Percentiles rank a stretch among this genome's conserved stretches.
Conservation (phyloP, 2,113 vertebrate genomes). For the Labeo rohita region DNA sequence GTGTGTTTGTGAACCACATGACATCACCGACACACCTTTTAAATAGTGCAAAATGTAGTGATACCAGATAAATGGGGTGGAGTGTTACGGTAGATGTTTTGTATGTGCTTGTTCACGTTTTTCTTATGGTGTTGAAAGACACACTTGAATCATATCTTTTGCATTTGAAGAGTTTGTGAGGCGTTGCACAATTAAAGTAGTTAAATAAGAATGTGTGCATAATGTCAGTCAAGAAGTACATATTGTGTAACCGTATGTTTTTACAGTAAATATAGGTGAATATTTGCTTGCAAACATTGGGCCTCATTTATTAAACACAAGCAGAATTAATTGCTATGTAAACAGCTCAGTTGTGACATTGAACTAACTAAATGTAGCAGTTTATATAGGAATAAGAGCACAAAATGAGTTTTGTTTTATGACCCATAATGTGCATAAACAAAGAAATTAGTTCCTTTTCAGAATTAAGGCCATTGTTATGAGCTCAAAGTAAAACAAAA, state of each 20-base stretch:
- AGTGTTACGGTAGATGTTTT: slow-evolving; percentile 11
- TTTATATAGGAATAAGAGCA: too few relatives aligned
- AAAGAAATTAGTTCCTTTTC: too few relatives aligned
- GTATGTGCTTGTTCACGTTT: not conserved
- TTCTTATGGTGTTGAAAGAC: not conserved
- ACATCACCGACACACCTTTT: slow-evolving; percentile 6
- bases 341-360: not conserved
- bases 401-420: too few relatives aligned
- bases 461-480: too few relatives aligned
- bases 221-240: not conserved
- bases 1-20: not conserved
- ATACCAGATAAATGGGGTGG: slow-evolving; percentile 6
- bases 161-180: not conserved
- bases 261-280: not conserved
- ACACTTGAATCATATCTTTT: not conserved
- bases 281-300: not conserved
- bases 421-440: too few relatives aligned
- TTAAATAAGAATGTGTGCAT: not conserved
- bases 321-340: not conserved
- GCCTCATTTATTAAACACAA: not conserved
- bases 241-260: not conserved
- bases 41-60: not conserved
- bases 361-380: not conserved
- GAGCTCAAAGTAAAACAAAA: too few relatives aligned
- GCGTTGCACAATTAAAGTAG: not conserved